phyloP scores from a whole-genome alignment of 1,140 invertebrate genomes.

The Portunus trituberculatus region DNA sequence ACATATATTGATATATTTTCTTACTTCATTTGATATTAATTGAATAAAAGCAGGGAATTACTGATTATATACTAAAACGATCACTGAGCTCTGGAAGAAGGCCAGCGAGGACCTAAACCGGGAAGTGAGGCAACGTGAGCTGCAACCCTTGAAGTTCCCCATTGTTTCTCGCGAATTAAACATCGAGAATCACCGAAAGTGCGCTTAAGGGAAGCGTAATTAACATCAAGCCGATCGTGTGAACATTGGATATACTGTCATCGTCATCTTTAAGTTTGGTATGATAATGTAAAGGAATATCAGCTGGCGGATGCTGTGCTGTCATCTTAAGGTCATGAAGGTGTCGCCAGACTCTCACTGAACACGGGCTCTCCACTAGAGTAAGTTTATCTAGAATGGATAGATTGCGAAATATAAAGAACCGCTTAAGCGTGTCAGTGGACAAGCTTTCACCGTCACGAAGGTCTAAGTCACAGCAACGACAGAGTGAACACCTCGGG shows the following conservation, averaged over 20 bases:
- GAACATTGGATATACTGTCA: not conserved
- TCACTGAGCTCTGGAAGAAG: not conserved
- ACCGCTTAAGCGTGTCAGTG: slow-evolving; percentile 76
- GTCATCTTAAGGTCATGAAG: too few species aligned
- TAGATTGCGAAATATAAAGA: slow-evolving; percentile 73
- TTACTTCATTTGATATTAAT: not conserved
- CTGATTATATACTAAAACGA: not conserved
- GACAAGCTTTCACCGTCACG: slow-evolving; percentile 75
- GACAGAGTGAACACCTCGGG: slow-evolving; percentile 55
- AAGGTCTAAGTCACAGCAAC: slow-evolving; percentile 67
- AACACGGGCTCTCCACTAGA: not conserved
- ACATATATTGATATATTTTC: not conserved
- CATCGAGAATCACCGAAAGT: not conserved
- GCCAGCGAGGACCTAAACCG: not conserved
- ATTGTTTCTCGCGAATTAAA: not conserved
- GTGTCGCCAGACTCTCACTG: not conserved
- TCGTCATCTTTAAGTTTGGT: not conserved
- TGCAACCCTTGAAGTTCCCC: not conserved
- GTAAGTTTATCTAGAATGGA: slow-evolving; percentile 59
- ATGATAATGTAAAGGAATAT: not conserved
- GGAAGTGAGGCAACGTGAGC: not conserved
- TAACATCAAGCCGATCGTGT: not conserved
- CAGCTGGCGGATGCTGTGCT: not conserved
- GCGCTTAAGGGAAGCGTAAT: not conserved
- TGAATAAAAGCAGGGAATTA: not conserved